A percentile compares a stretch with the other conserved stretches of the same genome.
Conservation (phyloP, 2,797 vertebrate species). For the Myripristis murdjan region DNA sequence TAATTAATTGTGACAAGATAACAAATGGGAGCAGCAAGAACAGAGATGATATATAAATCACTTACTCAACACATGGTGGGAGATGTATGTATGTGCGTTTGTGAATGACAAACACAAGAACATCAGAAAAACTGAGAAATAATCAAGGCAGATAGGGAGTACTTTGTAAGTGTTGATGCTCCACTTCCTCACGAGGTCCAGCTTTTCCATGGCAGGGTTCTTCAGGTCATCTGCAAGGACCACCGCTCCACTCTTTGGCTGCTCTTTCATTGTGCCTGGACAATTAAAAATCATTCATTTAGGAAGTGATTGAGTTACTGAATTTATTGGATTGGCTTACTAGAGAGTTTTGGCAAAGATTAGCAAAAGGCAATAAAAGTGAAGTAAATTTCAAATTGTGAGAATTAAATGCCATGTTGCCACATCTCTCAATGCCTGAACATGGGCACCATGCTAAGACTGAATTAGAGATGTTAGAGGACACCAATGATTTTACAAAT, state of each 20-base stretch:
- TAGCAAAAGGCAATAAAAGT: neutral
- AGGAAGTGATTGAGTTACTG: conserved; percentile 26
- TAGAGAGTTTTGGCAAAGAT: neutral
- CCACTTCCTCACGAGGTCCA: conserved; percentile 98
- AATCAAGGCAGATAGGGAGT: conserved; percentile 61
- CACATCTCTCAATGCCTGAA: neutral
- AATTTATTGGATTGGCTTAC: conserved; percentile 16
- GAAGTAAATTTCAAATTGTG: conserved; percentile 5
- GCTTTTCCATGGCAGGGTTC: conserved; percentile 97
- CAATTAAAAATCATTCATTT: conserved; percentile 60
- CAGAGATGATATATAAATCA: conserved; percentile 17
- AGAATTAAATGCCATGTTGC: neutral
- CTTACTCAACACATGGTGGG: too few species aligned
- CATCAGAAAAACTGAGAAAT: neutral
- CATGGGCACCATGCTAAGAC: neutral
- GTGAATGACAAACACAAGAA: neutral
- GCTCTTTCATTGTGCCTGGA: conserved; percentile 66
- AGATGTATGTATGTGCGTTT: too few species aligned
- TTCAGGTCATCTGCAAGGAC: conserved; percentile 95
- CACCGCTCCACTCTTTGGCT: conserved; percentile 88
- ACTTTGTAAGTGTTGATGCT: conserved; percentile 99
- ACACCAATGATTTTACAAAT: conserved; percentile 11
- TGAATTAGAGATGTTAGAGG: neutral
- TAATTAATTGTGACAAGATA: conserved; percentile 14
- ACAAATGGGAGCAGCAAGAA: neutral